These are phyloP conservation scores for Plemyria rubiginata DNA, from an alignment of 2,888 invertebrate species.

Conservation along the genomic window DNA sequence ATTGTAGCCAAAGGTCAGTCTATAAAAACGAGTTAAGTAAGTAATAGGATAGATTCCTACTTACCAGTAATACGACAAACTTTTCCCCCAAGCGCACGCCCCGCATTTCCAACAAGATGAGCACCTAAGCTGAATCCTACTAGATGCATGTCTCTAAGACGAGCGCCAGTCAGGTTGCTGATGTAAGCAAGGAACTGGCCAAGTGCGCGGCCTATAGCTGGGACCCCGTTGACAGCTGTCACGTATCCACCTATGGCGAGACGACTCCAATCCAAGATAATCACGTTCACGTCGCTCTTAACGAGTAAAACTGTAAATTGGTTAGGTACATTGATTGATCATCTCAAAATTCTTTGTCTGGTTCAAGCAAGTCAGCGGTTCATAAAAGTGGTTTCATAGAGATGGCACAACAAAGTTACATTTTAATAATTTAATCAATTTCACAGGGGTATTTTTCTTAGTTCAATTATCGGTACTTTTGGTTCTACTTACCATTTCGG, in stretches of 20 bases:
- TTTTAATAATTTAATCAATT: neutral
- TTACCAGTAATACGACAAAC: conserved; percentile 60
- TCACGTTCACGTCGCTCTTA: conserved; percentile 55
- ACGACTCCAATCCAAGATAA: conserved; percentile 60
- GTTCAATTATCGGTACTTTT: neutral
- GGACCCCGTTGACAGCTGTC: conserved; percentile 55
- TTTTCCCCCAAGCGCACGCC: conserved; percentile 52
- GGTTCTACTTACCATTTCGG: conserved; percentile 49
- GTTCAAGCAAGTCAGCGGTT: no score
- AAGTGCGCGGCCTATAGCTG: conserved; percentile 55
- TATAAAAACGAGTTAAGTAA: neutral
- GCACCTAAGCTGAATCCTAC: conserved; percentile 65
- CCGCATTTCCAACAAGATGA: conserved; percentile 61
- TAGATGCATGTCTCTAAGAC: conserved; percentile 52
- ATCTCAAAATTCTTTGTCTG: no score
- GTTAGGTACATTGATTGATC: no score
- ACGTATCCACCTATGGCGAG: conserved; percentile 54
- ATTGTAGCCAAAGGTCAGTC: no score
- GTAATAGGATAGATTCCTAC: neutral
- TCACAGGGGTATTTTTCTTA: no score
- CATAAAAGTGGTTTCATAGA: no score
- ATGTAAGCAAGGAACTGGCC: conserved; percentile 59
- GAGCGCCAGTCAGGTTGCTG: conserved; percentile 46
- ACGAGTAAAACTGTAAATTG: conserved; percentile 48
- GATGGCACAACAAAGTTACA: neutral